Evolutionary conservation across 1,140 invertebrate species (phyloP).

Genomic region (Aphaenogaster ashmeadi): DNA sequence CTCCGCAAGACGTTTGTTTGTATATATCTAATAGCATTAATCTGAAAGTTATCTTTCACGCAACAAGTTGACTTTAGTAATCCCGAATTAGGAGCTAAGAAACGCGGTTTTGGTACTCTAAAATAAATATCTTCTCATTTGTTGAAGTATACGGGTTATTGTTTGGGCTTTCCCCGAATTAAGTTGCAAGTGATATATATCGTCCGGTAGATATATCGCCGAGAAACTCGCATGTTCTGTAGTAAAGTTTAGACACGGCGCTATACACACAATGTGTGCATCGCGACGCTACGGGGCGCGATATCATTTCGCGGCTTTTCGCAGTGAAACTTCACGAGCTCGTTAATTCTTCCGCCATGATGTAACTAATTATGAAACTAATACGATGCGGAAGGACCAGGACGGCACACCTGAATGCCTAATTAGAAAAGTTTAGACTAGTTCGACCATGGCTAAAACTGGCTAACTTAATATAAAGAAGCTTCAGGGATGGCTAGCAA

Average conservation of each 20-base stretch:
- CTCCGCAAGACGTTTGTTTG: not conserved
- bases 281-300: constrained; percentile 8
- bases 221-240: constrained; percentile 23
- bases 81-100: not conserved
- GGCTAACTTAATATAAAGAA: constrained; percentile 53
- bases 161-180: not conserved
- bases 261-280: constrained; percentile 28
- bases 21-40: constrained; percentile 22
- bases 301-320: constrained; percentile 46
- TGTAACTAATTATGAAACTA: constrained; percentile 62
- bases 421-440: constrained; percentile 61
- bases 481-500: not conserved
- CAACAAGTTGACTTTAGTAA: constrained; percentile 35
- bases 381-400: constrained; percentile 11
- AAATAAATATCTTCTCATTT: constrained; percentile 18
- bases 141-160: not conserved
- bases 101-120: not conserved
- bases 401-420: constrained; percentile 41
- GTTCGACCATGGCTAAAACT: constrained; percentile 30
- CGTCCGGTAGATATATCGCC: not conserved
- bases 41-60: not conserved
- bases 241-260: constrained; percentile 38
- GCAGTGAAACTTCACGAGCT: constrained; percentile 30
- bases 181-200: constrained; percentile 17
- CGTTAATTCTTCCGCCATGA: constrained; percentile 53